Percentiles rank a stretch among this genome's conserved stretches.
phyloP scores from a whole-genome alignment of 1,140 invertebrate genomes.

The Eriocheir sinensis region DNA sequence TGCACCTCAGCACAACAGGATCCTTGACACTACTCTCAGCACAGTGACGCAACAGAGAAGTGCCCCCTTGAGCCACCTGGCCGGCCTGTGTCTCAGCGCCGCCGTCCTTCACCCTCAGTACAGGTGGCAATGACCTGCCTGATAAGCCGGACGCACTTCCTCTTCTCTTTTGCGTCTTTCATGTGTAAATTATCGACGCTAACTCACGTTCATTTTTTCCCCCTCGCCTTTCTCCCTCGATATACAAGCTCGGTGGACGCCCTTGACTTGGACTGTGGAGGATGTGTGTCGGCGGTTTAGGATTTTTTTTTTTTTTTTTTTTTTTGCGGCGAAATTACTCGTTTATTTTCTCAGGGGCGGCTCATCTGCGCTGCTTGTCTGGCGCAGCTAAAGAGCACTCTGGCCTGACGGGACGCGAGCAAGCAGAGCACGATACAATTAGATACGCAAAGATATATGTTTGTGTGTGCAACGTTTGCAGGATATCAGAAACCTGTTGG shows the following conservation, averaged over 20 bases:
- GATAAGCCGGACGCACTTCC: neutral
- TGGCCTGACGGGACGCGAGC: neutral
- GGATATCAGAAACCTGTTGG: neutral
- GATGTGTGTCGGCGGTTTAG: neutral
- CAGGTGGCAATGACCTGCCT: neutral
- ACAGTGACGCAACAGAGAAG: neutral
- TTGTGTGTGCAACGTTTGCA: constrained; percentile 23
- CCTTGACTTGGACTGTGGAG: neutral
- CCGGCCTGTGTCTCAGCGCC: neutral
- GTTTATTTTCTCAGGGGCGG: neutral
- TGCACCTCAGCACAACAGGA: neutral
- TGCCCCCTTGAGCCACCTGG: neutral
- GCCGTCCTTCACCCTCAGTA: neutral
- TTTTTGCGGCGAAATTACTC: constrained; percentile 5
- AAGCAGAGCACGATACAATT: constrained; percentile 24
- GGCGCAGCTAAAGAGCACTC: constrained; percentile 19
- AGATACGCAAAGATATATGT: constrained; percentile 17
- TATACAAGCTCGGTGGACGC: neutral
- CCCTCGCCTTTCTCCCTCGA: neutral
- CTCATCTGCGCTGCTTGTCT: constrained; percentile 20
- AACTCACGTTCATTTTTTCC: neutral
- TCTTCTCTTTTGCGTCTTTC: neutral
- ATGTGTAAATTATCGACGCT: constrained; percentile 13
- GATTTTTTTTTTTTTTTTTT: neutral
- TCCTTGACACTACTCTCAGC: neutral